Conservation (phyloP, 2,113 vertebrate species). For the Sus scrofa region DNA sequence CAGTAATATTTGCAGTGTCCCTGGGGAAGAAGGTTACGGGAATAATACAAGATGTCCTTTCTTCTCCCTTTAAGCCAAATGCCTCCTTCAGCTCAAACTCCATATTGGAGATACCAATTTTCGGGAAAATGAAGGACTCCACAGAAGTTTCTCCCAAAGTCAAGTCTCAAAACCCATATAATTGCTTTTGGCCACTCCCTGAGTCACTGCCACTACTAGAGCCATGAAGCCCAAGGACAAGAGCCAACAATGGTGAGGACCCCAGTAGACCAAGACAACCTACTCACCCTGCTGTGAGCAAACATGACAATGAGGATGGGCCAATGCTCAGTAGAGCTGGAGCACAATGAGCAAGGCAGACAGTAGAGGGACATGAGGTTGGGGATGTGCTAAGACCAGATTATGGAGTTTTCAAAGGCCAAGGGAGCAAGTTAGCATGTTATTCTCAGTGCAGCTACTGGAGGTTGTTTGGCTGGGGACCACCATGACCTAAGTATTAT, state of each 20-base stretch:
- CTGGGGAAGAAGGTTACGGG: not conserved
- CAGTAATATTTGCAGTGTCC: not conserved
- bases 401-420: not conserved
- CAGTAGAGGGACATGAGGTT: not conserved
- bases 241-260: not conserved
- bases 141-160: conserved; percentile 7
- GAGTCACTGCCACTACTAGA: conserved; percentile 29
- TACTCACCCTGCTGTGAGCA: not conserved
- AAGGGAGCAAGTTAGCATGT: conserved; percentile 1
- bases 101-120: conserved; percentile 7
- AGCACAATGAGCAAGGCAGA: not conserved
- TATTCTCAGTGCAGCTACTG: conserved; percentile 23
- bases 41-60: conserved; percentile 36
- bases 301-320: conserved; percentile 21
- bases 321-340: not conserved
- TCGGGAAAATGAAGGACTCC: not conserved
- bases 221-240: not conserved
- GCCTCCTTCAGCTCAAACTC: not conserved
- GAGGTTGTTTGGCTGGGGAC: not conserved
- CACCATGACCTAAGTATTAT: not conserved
- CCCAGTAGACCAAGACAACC: not conserved
- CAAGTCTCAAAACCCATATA: conserved; percentile 32
- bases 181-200: conserved; percentile 33
- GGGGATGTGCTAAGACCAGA: not conserved
- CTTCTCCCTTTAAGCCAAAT: conserved; percentile 26